Percentiles rank a stretch among this genome's conserved stretches.
phyloP scores from a whole-genome alignment of 2,888 invertebrate genomes.

The Pandemis corylana region DNA sequence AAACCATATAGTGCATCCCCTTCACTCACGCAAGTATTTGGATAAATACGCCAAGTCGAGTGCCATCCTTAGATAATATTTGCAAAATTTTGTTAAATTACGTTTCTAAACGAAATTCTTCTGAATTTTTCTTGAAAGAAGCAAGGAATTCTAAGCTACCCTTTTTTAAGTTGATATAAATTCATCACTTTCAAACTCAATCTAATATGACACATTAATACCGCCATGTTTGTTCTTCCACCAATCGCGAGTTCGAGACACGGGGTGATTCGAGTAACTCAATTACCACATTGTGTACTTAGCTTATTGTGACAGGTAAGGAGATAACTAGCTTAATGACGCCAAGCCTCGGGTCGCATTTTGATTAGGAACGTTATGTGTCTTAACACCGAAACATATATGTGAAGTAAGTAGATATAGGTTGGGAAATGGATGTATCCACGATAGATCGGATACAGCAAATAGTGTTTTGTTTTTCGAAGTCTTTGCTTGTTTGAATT shows the following conservation, averaged over 20 bases:
- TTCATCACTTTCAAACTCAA: background rate
- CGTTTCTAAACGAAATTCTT: too few species aligned
- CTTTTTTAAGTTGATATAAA: background rate
- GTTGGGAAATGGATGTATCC: background rate
- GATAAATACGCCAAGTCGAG: too few species aligned
- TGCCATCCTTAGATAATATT: background rate
- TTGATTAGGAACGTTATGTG: constrained; percentile 50
- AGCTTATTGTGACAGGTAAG: constrained; percentile 58
- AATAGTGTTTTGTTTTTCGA: too few species aligned
- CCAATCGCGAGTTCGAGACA: constrained; percentile 25
- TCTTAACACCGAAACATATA: constrained; percentile 8
- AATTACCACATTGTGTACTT: constrained; percentile 58
- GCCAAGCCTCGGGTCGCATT: constrained; percentile 47
- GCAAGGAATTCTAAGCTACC: background rate
- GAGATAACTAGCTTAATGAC: constrained; percentile 61
- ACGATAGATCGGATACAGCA: background rate
- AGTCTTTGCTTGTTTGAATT: too few species aligned
- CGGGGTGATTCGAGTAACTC: constrained; percentile 54
- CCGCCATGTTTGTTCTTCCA: constrained; percentile 38
- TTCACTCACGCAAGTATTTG: too few species aligned
- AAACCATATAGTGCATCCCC: too few species aligned
- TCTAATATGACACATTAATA: constrained; percentile 5
- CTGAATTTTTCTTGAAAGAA: too few species aligned
- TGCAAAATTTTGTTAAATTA: too few species aligned
- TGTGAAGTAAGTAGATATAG: background rate